These are phyloP conservation scores for Ptiloglossa arizonensis DNA, from an alignment of 1,140 invertebrate species.

Conservation along the genomic window DNA sequence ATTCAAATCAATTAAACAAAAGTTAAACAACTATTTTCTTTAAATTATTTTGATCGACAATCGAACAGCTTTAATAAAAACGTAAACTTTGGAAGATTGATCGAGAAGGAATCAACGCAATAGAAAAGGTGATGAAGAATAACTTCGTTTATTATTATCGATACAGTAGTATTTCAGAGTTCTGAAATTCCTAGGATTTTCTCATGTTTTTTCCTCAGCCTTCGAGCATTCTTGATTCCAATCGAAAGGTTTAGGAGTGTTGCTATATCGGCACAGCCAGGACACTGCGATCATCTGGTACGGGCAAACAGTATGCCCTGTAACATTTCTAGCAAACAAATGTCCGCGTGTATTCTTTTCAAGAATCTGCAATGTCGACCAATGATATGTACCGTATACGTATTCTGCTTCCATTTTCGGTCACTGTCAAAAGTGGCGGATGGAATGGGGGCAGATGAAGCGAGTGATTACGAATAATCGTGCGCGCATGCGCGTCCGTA, in stretches of 20 bases:
- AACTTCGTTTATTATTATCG: constrained; percentile 43
- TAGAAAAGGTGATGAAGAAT: constrained; percentile 30
- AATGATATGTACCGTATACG: constrained; percentile 64
- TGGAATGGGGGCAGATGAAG: not conserved
- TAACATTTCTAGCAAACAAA: constrained; percentile 15
- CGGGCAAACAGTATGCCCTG: not conserved
- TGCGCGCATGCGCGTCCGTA: not conserved
- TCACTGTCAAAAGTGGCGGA: not conserved
- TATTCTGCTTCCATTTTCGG: constrained; percentile 21
- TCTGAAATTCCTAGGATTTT: constrained; percentile 3
- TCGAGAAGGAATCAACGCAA: too few relatives aligned
- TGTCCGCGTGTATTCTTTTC: not conserved
- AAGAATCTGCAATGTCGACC: constrained; percentile 34
- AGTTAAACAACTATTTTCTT: too few relatives aligned
- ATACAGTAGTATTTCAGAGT: constrained; percentile 27
- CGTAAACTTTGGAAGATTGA: too few relatives aligned
- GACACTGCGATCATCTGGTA: not conserved
- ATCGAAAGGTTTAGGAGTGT: not conserved
- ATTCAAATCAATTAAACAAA: too few relatives aligned
- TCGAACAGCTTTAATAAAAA: too few relatives aligned
- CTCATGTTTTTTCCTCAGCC: not conserved
- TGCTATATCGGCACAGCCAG: constrained; percentile 1
- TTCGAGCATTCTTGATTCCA: not conserved
- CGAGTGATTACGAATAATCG: not conserved
- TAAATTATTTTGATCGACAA: too few relatives aligned